Conservation (phyloP, 2,113 vertebrate genomes). For the Psilopsiagon aurifrons region DNA sequence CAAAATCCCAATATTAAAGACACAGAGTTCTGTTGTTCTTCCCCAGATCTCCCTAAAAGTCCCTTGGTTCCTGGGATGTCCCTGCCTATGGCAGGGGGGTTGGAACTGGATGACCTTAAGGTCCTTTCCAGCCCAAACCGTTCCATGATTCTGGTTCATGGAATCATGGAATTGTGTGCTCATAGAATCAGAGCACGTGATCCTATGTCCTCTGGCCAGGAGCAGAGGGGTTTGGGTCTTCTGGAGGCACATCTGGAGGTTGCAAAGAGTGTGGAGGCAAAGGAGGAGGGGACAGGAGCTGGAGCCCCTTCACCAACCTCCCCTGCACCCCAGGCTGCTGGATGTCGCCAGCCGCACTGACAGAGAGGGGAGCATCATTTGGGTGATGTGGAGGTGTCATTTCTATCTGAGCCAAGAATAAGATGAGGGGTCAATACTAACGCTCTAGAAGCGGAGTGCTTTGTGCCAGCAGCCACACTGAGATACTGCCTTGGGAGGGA, state of each 20-base stretch:
- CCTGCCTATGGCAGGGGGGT: not conserved
- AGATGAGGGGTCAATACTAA: not conserved
- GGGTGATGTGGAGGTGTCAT: not conserved
- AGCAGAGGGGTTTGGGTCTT: not conserved
- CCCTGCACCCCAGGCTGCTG: not conserved
- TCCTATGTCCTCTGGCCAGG: not conserved
- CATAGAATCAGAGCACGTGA: too few species aligned
- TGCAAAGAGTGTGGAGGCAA: not conserved
- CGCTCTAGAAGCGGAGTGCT: rapidly evolving
- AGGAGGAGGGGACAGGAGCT: not conserved
- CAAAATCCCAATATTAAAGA: not conserved
- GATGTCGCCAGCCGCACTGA: not conserved
- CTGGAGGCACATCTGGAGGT: not conserved
- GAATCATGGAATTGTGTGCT: too few species aligned
- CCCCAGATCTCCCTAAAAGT: not conserved
- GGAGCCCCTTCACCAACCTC: not conserved
- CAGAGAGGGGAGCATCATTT: not conserved
- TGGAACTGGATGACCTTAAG: not conserved
- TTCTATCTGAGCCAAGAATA: not conserved
- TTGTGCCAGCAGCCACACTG: not conserved
- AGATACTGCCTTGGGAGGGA: not conserved
- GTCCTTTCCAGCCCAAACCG: not conserved
- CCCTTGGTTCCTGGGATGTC: not conserved
- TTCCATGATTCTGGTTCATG: too few species aligned
- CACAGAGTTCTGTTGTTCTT: too few species aligned